Evolutionary conservation across 35 echinoderm and acorn worm species (phyloP), one percentile per base, ranked within the genome.

Genomic region (Ophiothrix spiculata): DNA sequence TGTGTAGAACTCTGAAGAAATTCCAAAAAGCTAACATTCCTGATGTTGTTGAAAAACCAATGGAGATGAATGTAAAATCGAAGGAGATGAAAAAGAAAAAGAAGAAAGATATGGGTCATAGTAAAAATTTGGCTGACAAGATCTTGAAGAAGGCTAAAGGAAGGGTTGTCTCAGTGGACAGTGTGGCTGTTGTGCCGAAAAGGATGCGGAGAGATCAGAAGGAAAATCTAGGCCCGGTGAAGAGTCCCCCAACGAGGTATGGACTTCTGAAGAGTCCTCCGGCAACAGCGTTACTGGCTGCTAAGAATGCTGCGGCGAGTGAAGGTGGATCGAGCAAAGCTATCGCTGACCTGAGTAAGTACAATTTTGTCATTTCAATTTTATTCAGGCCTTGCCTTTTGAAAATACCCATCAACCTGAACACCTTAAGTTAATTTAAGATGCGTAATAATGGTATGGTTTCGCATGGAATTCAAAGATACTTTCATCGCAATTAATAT

Each of bases 131-230:
- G n/a, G 36, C 46, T 0, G 40, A 77, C 19, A 81, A 78, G 40
- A 82, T 90, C 17, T 42, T 85, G 35, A 10, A 77, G 40, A 85
- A 90, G 40, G 69, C 88, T 6, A 89, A 89, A 73, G 45, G 64
- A 31, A 40, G 81, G 0, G 35, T n/a, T n/a, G n/a, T n/a, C n/a
- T n/a, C 35, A 37, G 41, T 36, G 41, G 64, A 83, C 21, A 25
- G 32, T 1, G 32, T 31, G 32, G 41, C 23, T 8, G 29, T 31
- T 28, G 39, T 35, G 31, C 11, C 37, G 25, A 83, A 83, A n/a
- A 19, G 75, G 15, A 40, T 31, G 79, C 38, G 19, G 32, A n/a
- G 38, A 6, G 77, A 79, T 4, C 35, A 79, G 77, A 40, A 40
- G 33, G 34, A 36, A 31, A 79, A 79, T 17, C 15, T 79, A 23